Evolutionary conservation across 2,797 vertebrate genomes (phyloP).

Genomic region (Eleutherodactylus coqui): DNA sequence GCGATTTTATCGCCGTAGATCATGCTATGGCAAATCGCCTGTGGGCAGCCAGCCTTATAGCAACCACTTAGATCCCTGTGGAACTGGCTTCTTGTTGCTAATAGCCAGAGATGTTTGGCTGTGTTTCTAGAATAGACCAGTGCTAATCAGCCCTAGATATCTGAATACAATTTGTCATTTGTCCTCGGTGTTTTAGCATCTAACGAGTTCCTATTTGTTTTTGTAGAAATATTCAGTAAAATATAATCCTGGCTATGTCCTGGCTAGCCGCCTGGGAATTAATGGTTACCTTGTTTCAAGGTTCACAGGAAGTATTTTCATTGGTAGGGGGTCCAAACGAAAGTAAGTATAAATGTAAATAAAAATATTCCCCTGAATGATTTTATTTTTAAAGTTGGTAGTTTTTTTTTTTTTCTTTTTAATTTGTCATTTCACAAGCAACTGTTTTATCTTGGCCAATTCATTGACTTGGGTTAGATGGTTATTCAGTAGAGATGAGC

Average conservation of each 20-base stretch:
- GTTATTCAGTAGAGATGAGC: too few species aligned
- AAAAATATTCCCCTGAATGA: background rate
- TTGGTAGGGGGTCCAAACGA: slow-evolving; percentile 94
- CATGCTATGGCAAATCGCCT: too few species aligned
- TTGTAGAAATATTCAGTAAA: slow-evolving; percentile 94
- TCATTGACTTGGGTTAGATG: too few species aligned
- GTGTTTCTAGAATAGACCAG: too few species aligned
- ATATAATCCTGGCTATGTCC: slow-evolving; percentile 93
- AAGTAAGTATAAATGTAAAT: slow-evolving; percentile 81
- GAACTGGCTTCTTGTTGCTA: too few species aligned
- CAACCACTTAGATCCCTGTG: too few species aligned
- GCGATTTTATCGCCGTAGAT: too few species aligned
- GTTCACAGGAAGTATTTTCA: slow-evolving; percentile 97
- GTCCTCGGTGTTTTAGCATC: background rate
- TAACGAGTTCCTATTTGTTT: slow-evolving; percentile 53
- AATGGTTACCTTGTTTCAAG: slow-evolving; percentile 97
- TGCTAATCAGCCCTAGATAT: background rate
- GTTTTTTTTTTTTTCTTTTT: background rate
- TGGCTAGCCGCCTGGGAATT: slow-evolving; percentile 93
- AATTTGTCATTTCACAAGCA: too few species aligned
- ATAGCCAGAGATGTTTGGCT: too few species aligned
- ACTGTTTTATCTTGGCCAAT: too few species aligned
- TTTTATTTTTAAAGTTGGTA: too few species aligned
- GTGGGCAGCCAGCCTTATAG: too few species aligned
- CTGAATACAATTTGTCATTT: background rate